Conservation (phyloP, 2,888 invertebrate genomes). For the Xanthia icteritia region DNA sequence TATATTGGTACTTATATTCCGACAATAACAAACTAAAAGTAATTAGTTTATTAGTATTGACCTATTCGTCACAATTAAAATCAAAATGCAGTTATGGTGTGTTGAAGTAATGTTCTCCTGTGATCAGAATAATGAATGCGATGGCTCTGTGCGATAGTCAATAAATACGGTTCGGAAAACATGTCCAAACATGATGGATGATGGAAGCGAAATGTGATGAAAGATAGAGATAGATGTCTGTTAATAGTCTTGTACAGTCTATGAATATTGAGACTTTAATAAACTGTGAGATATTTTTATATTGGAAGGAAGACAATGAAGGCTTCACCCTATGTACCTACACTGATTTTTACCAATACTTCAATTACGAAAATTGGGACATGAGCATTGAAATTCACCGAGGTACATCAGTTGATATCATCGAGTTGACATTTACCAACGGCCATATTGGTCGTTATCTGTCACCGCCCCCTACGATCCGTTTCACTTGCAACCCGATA, state of each 20-base stretch:
- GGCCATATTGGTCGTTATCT: conserved; percentile 88
- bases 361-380: conserved; percentile 25
- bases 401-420: conserved; percentile 72
- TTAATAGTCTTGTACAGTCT: conserved; percentile 69
- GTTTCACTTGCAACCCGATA: conserved; percentile 90
- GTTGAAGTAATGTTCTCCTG: conserved; percentile 53
- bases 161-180: conserved; percentile 87
- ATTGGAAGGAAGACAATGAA: not conserved
- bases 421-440: conserved; percentile 84
- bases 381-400: conserved; percentile 46
- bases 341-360: not conserved
- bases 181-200: conserved; percentile 88
- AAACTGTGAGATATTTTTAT: not conserved
- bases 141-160: conserved; percentile 85
- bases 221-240: conserved; percentile 82
- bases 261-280: conserved; percentile 29
- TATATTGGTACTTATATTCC: not conserved
- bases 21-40: too few species aligned
- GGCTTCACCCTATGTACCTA: not conserved
- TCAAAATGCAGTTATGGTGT: conserved; percentile 30
- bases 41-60: not conserved
- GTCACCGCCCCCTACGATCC: conserved; percentile 88
- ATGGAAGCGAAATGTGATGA: conserved; percentile 83
- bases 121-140: conserved; percentile 86
- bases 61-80: not conserved